Evolutionary conservation across 2,888 invertebrate genomes (phyloP), one percentile per base, ranked within the genome.

Genomic region (Stenodera caucasica): DNA sequence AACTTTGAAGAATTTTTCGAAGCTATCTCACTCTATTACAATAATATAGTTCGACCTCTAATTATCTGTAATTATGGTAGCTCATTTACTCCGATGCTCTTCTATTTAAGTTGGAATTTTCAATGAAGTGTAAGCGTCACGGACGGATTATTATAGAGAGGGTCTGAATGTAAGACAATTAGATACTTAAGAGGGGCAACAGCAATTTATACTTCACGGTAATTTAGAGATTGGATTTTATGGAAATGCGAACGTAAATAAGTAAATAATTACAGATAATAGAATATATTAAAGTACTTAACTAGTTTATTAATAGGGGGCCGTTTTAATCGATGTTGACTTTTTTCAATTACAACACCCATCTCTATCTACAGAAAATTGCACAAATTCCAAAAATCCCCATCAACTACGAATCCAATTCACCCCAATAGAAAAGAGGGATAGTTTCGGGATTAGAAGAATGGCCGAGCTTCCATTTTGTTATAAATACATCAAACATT

Each of bases 41-140:
- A n/a, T 35, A 35, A 6, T 14, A 35, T 5, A 14, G 58, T 55
- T 63, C 64, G 61, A 67, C 64, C 65, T 64, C 66, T 62, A 68
- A 69, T 68, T 68, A 67, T 67, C 67, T 55, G 69, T 65, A 68
- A 68, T 68, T 69, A 62, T 65, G 59, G 55, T 57, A 63, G 65
- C 64, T 68, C 68, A 67, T 70, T 68, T 67, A 55, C 62, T 68
- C 58, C 2, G 66, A 66, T 64, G 64, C 66, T 66, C 37, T 40
- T 40, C 37, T 63, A 51, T 52, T 60, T 53, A 58, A 65, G 58
- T 63, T 61, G 59, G n/a, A 58, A 65, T 63, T 63, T 61, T 61
- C 65, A 65, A 65, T 68, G 65, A 67, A 65, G 65, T 67, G 63
- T 60, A 63, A 67, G 64, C 67, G 67, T 67, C 66, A 61, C 67